These are phyloP conservation scores for Eugnorisma glareosa DNA, from an alignment of 2,888 invertebrate genomes.

Conservation along the genomic window DNA sequence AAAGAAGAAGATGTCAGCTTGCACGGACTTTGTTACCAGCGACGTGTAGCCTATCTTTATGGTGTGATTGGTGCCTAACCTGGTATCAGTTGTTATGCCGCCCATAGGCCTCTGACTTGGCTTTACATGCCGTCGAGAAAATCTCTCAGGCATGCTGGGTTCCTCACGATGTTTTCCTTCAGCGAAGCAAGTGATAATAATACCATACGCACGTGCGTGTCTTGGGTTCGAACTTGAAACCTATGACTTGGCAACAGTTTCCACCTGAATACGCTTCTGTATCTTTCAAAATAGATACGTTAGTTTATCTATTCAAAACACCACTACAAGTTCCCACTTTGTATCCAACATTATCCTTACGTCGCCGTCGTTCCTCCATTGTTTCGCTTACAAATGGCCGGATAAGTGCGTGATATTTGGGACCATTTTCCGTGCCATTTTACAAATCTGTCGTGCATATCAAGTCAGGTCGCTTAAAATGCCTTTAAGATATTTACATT, in stretches of 20 bases:
- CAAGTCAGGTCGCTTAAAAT: slow-evolving; percentile 60
- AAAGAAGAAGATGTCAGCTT: neutral
- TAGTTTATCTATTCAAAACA: slow-evolving; percentile 21
- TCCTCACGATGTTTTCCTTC: no score
- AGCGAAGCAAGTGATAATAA: no score
- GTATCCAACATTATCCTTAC: slow-evolving; percentile 43
- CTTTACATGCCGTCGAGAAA: no score
- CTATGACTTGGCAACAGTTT: neutral
- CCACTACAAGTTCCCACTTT: slow-evolving; percentile 17
- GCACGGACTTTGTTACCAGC: neutral
- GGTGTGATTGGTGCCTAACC: no score
- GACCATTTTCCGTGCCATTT: slow-evolving; percentile 58
- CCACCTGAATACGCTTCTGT: neutral
- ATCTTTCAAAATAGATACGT: slow-evolving; percentile 15
- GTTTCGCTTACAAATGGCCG: slow-evolving; percentile 52
- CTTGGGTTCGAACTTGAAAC: no score
- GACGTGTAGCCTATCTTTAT: neutral
- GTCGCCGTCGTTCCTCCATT: slow-evolving; percentile 37
- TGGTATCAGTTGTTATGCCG: no score
- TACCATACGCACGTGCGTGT: no score
- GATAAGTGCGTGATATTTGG: slow-evolving; percentile 59
- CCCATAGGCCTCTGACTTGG: no score
- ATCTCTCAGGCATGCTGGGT: no score
- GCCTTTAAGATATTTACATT: slow-evolving; percentile 66
- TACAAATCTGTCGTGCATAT: slow-evolving; percentile 66